A percentile compares a stretch with the other conserved stretches of the same genome.
These are phyloP conservation scores for Acromyrmex echinatior DNA, from an alignment of 1,140 invertebrate genomes.

Conservation along the genomic window DNA sequence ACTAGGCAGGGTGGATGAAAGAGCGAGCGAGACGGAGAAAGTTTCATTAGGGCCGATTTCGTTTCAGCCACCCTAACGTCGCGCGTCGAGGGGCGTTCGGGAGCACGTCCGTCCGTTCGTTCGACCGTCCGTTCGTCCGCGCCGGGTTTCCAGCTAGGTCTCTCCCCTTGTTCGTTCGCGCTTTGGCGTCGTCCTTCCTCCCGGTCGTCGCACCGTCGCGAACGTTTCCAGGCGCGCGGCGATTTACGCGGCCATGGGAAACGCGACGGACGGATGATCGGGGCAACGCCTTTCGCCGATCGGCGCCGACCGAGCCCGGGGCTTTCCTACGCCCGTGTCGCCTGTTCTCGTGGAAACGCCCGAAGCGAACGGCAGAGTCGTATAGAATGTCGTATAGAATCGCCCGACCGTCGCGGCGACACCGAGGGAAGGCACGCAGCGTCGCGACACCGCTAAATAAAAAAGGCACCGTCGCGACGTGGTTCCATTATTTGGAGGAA, in stretches of 20 bases:
- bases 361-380: conserved; percentile 32
- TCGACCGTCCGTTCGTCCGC: conserved; percentile 36
- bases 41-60: conserved; percentile 74
- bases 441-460: conserved; percentile 20
- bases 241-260: conserved; percentile 59
- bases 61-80: conserved; percentile 55
- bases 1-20: not conserved
- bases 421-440: not conserved
- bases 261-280: conserved; percentile 59
- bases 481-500: not conserved
- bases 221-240: conserved; percentile 52
- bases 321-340: conserved; percentile 42
- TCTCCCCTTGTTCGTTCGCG: conserved; percentile 53
- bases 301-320: conserved; percentile 43
- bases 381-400: conserved; percentile 43
- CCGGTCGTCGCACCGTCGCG: conserved; percentile 54
- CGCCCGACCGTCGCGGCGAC: conserved; percentile 7
- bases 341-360: conserved; percentile 53
- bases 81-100: conserved; percentile 44
- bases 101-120: conserved; percentile 28
- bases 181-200: conserved; percentile 40
- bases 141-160: conserved; percentile 66
- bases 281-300: conserved; percentile 58
- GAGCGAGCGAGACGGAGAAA: conserved; percentile 46
- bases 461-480: not conserved